Conservation (phyloP, 2,113 vertebrate species). For the Daboia siamensis region DNA sequence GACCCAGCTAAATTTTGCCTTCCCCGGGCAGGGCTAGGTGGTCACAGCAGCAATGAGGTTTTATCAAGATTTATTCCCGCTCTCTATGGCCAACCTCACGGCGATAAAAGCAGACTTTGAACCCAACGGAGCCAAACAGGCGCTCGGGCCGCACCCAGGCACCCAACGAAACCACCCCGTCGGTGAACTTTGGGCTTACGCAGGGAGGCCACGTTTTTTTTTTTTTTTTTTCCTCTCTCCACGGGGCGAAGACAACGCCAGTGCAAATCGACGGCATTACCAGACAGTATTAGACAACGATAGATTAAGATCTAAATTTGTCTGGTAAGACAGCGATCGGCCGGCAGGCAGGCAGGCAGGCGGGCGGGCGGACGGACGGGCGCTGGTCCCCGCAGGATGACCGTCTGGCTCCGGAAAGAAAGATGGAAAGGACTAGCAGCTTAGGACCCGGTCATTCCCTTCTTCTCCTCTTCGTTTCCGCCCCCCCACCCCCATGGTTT, state of each 20-base stretch:
- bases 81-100: accelerated
- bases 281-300: slow-evolving; percentile 99
- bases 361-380: slow-evolving; percentile 41
- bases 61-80: neutral
- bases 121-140: neutral
- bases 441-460: too few species aligned
- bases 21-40: too few species aligned
- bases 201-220: neutral
- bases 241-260: slow-evolving; percentile 65
- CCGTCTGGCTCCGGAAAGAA: neutral
- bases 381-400: slow-evolving; percentile 34
- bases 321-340: slow-evolving; percentile 97
- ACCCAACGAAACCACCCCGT: neutral
- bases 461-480: too few species aligned
- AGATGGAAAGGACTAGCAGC: neutral
- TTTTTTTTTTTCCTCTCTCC: neutral
- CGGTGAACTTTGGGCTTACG: neutral
- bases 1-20: neutral
- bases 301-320: slow-evolving; percentile 92
- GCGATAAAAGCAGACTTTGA: slow-evolving; percentile 13
- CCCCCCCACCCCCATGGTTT: too few species aligned
- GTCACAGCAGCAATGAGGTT: neutral
- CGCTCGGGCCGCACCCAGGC: neutral
- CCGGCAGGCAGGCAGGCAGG: neutral
- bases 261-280: slow-evolving; percentile 93